phyloP scores from a whole-genome alignment of 2,113 vertebrate genomes.

The Oreocharis arfaki region DNA sequence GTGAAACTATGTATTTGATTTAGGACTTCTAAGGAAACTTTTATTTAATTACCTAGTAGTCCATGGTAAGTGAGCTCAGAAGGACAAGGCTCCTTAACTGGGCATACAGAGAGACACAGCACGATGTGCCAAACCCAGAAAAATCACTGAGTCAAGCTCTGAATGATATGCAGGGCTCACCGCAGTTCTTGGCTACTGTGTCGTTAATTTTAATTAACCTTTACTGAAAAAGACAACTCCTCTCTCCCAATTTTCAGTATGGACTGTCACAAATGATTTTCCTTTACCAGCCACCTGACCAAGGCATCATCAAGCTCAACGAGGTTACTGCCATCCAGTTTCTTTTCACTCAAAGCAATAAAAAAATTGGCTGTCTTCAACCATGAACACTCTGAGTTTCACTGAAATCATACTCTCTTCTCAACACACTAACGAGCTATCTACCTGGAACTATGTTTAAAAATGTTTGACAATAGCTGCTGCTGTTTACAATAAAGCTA shows the following conservation, averaged over 20 bases:
- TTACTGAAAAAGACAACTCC: neutral
- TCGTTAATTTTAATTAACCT: neutral
- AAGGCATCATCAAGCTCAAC: neutral
- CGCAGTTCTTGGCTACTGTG: neutral
- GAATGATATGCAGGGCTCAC: neutral
- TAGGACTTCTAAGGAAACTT: too few species aligned
- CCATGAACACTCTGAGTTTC: neutral
- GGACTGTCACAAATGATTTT: neutral
- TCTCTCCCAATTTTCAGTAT: neutral
- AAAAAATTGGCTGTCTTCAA: neutral
- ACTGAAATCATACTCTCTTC: neutral
- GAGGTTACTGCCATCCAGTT: neutral
- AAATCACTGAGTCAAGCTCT: neutral
- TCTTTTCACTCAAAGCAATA: neutral
- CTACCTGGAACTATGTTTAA: neutral
- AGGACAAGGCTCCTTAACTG: neutral
- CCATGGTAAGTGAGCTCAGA: accelerated
- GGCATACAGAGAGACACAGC: neutral
- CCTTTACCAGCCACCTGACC: neutral
- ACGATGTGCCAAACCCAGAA: neutral
- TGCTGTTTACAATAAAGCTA: neutral
- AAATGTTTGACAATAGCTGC: neutral
- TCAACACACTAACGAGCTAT: neutral
- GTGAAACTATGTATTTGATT: neutral
- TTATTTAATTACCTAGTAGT: neutral